Base-by-base conservation (phyloP, 2,797 vertebrate species). In the Strix occidentalis region DNA sequence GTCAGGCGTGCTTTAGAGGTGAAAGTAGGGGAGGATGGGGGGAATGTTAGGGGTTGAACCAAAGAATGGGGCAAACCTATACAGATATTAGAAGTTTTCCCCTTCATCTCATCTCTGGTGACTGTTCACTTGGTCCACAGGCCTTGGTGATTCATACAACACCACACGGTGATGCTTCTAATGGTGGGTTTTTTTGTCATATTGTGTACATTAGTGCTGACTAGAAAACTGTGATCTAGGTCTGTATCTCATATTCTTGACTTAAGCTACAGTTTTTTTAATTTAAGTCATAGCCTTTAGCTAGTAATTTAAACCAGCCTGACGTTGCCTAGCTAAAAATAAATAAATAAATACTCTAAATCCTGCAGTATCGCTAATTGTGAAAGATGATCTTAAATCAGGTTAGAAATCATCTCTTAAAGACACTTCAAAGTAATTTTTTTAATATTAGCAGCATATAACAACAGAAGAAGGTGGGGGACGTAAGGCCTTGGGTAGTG, bases 231-330 rank as follows among this genome's bases (percentile, higher is more conserved):
- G 13, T 35, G n/a, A 46, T 74, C 18, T 66, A 61, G 37, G 33
- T 75, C 21, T 87, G 20, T 37, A 23, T 90, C 64, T 95, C 45
- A 43, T 37, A 7, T 74, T 85, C 68, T 85, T 81, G 45, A 72
- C 69, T 68, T 56, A 61, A 87, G 16, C 48, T 94, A 41, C 64
- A 45, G 4, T 45, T 18, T 57, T 51, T 54, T 17, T 4, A 48
- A 89, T 77, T 90, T 76, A 80, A 95, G 46, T 77, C 13, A 24
- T 61, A 80, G 81, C 66, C 71, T 95, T 93, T 78, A 87, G 87
- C 84, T 74, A 84, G 33, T 41, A 51, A 58, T 58, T 90, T 84
- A 90, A 94, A 93, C 91, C 81, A 54, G 35, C 45, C 83, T 86
- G 72, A 57, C 28, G 14, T 48, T 80, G 63, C 53, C 57, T 57